Conservation (phyloP, 2,888 invertebrate genomes). For the Aphidoletes aphidimyza region DNA sequence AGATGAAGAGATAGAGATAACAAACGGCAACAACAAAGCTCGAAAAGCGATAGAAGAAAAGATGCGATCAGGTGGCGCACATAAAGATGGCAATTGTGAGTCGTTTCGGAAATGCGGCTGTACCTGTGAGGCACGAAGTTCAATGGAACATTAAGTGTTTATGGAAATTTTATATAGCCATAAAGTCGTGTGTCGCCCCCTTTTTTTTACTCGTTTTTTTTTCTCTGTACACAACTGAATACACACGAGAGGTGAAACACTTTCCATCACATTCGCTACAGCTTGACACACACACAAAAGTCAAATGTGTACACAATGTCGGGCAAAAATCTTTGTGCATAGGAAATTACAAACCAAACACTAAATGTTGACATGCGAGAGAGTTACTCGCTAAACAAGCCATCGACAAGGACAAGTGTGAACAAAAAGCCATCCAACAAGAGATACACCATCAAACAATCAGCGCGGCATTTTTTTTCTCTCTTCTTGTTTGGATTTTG, state of each 20-base stretch:
- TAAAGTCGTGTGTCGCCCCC: background rate
- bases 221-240: background rate
- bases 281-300: too few relatives aligned
- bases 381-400: constrained; percentile 21
- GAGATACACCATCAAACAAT: constrained; percentile 47
- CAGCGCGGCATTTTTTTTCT: background rate
- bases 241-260: background rate
- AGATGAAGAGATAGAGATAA: background rate
- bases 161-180: constrained; percentile 32
- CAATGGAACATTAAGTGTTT: constrained; percentile 49
- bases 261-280: background rate
- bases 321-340: background rate
- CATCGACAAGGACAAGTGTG: constrained; percentile 4
- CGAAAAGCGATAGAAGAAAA: background rate
- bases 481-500: background rate
- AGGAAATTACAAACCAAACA: background rate
- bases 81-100: background rate
- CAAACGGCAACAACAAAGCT: too few relatives aligned
- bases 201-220: too few relatives aligned
- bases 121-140: background rate
- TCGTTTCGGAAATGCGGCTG: background rate
- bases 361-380: background rate
- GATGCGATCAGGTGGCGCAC: background rate
- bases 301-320: constrained; percentile 48
- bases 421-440: background rate